phyloP scores from a whole-genome alignment of 1,140 invertebrate species.

The Trypoxylus dichotomus region DNA sequence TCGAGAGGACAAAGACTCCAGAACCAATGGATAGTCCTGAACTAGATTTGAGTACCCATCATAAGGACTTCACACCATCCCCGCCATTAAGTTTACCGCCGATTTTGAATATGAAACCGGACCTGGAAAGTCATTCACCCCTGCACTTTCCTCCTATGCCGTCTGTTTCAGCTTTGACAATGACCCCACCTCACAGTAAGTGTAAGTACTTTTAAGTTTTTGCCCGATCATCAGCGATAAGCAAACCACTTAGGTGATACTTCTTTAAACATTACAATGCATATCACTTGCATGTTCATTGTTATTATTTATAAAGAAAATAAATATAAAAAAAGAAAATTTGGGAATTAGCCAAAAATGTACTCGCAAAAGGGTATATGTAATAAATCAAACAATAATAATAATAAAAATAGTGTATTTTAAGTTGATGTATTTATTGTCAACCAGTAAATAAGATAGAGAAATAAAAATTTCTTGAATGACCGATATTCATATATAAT shows the following conservation, averaged over 20 bases:
- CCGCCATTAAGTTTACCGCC: slow-evolving; percentile 59
- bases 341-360: too few relatives aligned
- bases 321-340: too few relatives aligned
- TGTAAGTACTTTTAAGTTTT: slow-evolving; percentile 48
- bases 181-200: slow-evolving; percentile 78
- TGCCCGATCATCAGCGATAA: neutral
- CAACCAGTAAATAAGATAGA: too few relatives aligned
- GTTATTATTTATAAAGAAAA: too few relatives aligned
- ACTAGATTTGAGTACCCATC: slow-evolving; percentile 53
- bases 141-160: slow-evolving; percentile 68
- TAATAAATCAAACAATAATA: too few relatives aligned
- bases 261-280: too few relatives aligned
- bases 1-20: slow-evolving; percentile 46
- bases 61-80: slow-evolving; percentile 51
- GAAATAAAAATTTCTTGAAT: too few relatives aligned
- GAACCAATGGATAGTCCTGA: slow-evolving; percentile 54
- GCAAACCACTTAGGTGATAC: neutral
- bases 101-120: slow-evolving; percentile 54
- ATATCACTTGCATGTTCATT: too few relatives aligned
- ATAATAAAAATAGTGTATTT: too few relatives aligned
- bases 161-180: slow-evolving; percentile 70
- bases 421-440: too few relatives aligned
- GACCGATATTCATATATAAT: too few relatives aligned
- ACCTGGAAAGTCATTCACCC: slow-evolving; percentile 59
- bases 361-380: too few relatives aligned